phyloP scores from a whole-genome alignment of 2,113 vertebrate species.

The Scomber scombrus region DNA sequence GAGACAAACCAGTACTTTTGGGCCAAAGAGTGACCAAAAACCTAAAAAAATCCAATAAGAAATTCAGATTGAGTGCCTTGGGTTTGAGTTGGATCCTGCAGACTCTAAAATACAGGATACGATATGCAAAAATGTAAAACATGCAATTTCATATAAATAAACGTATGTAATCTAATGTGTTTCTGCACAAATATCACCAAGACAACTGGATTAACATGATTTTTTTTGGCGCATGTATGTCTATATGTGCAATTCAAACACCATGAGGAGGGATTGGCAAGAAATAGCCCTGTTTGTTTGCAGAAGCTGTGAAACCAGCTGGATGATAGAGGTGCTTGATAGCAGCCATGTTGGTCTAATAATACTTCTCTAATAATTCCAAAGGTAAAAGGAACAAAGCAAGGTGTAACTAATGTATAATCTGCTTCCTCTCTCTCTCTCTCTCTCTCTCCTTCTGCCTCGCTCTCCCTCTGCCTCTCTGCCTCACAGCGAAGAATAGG shows the following conservation, averaged over 20 bases:
- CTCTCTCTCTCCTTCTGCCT: conserved; percentile 3
- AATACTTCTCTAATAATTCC: conserved; percentile 76
- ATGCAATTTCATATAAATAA: conserved; percentile 19
- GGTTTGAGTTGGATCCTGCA: neutral
- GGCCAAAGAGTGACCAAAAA: conserved; percentile 13
- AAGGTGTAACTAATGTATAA: conserved; percentile 79
- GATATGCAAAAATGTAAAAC: neutral
- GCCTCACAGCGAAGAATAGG: conserved; percentile 69
- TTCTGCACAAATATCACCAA: conserved; percentile 22
- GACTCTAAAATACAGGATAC: neutral
- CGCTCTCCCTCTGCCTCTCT: conserved; percentile 55
- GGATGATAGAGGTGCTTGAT: conserved; percentile 53
- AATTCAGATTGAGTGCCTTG: conserved; percentile 9
- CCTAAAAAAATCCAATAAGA: neutral
- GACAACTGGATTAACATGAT: conserved; percentile 43
- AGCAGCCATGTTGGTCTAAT: conserved; percentile 68
- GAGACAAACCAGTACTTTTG: conserved; percentile 24
- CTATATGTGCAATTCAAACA: conserved; percentile 25
- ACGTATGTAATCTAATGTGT: conserved; percentile 12
- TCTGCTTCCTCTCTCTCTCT: conserved; percentile 54
- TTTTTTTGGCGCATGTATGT: conserved; percentile 10
- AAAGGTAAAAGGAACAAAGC: conserved; percentile 76
- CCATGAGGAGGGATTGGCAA: conserved; percentile 29
- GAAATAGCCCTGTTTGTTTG: conserved; percentile 48
- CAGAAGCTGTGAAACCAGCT: conserved; percentile 33